Percentiles rank a stretch among this genome's conserved stretches.
These are phyloP conservation scores for Erannis defoliaria DNA, from an alignment of 2,888 invertebrate species.

Conservation along the genomic window DNA sequence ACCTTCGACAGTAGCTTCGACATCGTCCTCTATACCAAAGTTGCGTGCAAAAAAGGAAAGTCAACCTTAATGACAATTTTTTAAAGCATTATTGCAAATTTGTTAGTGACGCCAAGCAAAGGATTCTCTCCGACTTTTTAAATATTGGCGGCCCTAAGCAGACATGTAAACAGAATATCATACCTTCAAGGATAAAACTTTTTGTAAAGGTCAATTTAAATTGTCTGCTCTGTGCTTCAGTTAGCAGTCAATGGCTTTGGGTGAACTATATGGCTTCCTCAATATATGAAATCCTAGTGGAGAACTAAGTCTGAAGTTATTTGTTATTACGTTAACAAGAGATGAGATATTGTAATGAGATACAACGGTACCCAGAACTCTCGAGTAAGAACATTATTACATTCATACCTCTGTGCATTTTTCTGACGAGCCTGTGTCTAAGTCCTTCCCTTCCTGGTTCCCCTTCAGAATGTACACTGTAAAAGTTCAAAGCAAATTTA, in stretches of 20 bases:
- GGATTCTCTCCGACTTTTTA: too few relatives aligned
- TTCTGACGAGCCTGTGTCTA: constrained; percentile 77
- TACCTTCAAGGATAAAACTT: constrained; percentile 29
- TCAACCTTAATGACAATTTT: not conserved
- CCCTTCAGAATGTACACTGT: constrained; percentile 53
- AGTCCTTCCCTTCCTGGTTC: constrained; percentile 77
- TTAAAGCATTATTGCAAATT: not conserved
- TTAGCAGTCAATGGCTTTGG: too few relatives aligned
- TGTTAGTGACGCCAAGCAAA: not conserved
- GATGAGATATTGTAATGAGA: too few relatives aligned
- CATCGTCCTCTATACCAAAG: constrained; percentile 23
- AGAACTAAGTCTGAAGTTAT: too few relatives aligned
- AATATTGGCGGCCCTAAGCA: too few relatives aligned
- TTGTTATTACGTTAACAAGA: too few relatives aligned
- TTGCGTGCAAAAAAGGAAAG: constrained; percentile 19
- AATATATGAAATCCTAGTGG: too few relatives aligned
- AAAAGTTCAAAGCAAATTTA: constrained; percentile 12
- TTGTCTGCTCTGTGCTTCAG: too few relatives aligned
- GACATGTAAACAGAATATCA: constrained; percentile 11
- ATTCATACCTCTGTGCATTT: constrained; percentile 80
- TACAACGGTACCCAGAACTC: too few relatives aligned
- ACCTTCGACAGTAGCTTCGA: constrained; percentile 15
- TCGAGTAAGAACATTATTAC: too few relatives aligned
- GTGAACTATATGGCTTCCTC: too few relatives aligned
- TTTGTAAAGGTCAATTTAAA: too few relatives aligned